phyloP scores from a whole-genome alignment of 2,888 invertebrate species.

The Ceriagrion tenellum region DNA sequence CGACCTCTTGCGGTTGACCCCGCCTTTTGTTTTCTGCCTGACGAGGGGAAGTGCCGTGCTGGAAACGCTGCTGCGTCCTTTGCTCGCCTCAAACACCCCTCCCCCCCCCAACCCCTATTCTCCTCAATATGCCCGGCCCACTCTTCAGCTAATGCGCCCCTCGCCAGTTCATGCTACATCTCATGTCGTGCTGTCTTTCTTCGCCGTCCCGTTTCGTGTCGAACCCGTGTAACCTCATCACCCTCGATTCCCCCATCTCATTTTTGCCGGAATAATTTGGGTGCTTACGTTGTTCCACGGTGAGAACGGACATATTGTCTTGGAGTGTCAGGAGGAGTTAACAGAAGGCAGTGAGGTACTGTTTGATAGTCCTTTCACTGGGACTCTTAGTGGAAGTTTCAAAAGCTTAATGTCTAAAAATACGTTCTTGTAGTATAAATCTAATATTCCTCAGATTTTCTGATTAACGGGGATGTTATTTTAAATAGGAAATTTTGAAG shows the following conservation, averaged over 20 bases:
- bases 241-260: constrained; percentile 16
- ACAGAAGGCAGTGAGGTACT: not conserved
- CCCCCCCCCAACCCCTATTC: not conserved
- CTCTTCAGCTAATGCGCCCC: not conserved
- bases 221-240: constrained; percentile 15
- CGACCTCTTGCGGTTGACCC: constrained; percentile 52
- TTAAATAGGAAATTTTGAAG: too few relatives aligned
- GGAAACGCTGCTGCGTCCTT: not conserved
- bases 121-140: not conserved
- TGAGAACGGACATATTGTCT: not conserved
- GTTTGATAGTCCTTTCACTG: not conserved
- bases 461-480: too few relatives aligned
- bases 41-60: not conserved
- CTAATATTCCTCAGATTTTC: too few relatives aligned
- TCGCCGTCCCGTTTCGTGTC: constrained; percentile 20
- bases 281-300: not conserved
- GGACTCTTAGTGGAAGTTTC: too few relatives aligned
- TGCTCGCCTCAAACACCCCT: not conserved
- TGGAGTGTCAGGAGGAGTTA: not conserved
- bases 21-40: constrained; percentile 52
- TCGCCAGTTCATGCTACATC: not conserved
- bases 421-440: too few relatives aligned
- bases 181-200: constrained; percentile 38
- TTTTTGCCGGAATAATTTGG: constrained; percentile 50
- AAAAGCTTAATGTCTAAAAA: too few relatives aligned